Evolutionary conservation across 2,113 vertebrate genomes (phyloP), one percentile per base, ranked within the genome.

Genomic region (Sylvilagus bachmani): DNA sequence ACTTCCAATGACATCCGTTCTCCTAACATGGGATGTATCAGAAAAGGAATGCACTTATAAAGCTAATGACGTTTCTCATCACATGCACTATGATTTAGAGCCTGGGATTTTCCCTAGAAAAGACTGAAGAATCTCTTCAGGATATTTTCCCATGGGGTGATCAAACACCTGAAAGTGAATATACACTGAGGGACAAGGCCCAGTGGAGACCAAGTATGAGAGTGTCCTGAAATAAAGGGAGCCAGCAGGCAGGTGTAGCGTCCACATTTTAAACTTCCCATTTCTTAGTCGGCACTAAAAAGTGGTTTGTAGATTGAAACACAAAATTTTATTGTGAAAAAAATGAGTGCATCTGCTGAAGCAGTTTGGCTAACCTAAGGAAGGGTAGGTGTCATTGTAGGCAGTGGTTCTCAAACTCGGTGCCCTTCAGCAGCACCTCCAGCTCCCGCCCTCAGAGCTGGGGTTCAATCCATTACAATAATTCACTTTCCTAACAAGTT

Each of bases 401-500:
- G 10, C 64, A 67, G 17, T 10, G 22, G 29, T 62, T 73, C 90
- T 84, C 55, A 81, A 58, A 69, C 10, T 4, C 0, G 61, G 51
- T 31, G 13, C 4, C 36, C 44, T 24, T 44, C 51, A 11, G 33
- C 71, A 44, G 27, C 29, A 86, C 62, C 62, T 66, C 29, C n/a
- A 84, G 58, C 55, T 3, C 19, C 55, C 55, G 2, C 19, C 55
- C 55, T 58, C 55, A 5, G 55, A 58, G 9, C 93, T 84, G 77
- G 53, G 33, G 69, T 89, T 81, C 74, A 27, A 2, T 70, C 31
- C 22, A 66, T 38, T 22, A 55, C 25, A 58, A 38, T 10, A 62
- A 22, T 85, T 79, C 90, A 67, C 75, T 77, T 81, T 90, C 93
- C 71, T 93, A 92, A 73, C 31, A 93, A 53, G 4, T 62, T 70